phyloP scores from a whole-genome alignment of 2,797 vertebrate genomes.

The Crocodylus rhombifer region DNA sequence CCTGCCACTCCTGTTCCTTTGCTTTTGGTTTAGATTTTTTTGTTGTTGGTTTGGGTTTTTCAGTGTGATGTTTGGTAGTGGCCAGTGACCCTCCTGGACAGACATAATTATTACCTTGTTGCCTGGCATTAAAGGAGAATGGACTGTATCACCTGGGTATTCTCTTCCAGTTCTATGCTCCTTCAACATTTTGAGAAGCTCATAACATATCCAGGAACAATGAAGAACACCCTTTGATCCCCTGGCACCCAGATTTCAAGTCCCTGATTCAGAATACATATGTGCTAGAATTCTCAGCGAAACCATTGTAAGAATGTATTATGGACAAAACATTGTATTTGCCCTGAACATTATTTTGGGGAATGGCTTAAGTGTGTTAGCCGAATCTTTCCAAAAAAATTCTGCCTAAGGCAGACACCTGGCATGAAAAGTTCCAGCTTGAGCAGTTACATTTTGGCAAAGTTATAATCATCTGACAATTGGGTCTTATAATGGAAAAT shows the following conservation, averaged over 20 bases:
- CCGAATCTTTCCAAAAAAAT: not conserved
- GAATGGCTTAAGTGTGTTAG: not conserved
- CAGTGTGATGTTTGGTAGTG: too few relatives aligned
- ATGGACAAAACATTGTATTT: not conserved
- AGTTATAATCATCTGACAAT: not conserved
- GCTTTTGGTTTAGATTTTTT: too few relatives aligned
- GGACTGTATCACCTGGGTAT: too few relatives aligned
- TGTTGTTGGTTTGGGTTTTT: too few relatives aligned
- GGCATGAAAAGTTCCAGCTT: not conserved
- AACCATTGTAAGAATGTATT: not conserved
- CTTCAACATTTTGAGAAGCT: not conserved
- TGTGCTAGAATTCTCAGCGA: not conserved
- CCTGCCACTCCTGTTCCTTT: too few relatives aligned
- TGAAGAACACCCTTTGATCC: not conserved
- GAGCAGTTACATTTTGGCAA: not conserved
- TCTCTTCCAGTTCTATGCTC: too few relatives aligned
- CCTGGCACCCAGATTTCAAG: not conserved
- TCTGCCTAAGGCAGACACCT: not conserved
- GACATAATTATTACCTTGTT: too few relatives aligned
- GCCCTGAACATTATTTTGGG: not conserved
- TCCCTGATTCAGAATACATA: not conserved
- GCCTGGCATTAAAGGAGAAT: too few relatives aligned
- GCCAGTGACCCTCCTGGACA: too few relatives aligned
- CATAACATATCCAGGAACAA: not conserved
- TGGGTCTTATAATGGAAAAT: not conserved